These are phyloP conservation scores for Pinctada fucata DNA, from an alignment of 2,888 invertebrate species.

Conservation along the genomic window DNA sequence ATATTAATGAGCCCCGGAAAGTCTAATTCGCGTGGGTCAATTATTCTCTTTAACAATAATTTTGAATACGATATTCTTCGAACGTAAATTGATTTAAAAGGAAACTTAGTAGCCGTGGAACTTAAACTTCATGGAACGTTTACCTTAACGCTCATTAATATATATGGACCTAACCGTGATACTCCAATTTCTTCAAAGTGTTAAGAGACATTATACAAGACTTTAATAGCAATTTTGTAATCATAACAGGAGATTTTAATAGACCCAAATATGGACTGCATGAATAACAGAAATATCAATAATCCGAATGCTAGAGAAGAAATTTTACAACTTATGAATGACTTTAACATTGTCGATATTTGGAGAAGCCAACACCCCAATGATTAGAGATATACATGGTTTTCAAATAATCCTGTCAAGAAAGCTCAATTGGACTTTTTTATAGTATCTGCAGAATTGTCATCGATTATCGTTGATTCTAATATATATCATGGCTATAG, in stretches of 20 bases:
- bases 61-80: no score
- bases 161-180: no score
- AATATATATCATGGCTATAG: not conserved
- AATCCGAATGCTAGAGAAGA: conserved; percentile 5
- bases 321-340: not conserved
- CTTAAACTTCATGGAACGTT: no score
- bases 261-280: not conserved
- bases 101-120: no score
- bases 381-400: not conserved
- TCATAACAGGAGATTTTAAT: not conserved
- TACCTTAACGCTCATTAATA: no score
- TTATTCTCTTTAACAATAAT: no score
- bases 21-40: no score
- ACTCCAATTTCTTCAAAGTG: not conserved
- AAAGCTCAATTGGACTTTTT: no score
- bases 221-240: conserved; percentile 2
- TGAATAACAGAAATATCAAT: not conserved
- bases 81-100: no score
- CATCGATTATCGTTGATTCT: not conserved
- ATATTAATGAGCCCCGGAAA: no score
- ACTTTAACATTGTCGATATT: not conserved
- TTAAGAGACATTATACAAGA: not conserved
- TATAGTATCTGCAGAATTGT: not conserved
- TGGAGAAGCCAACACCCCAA: not conserved
- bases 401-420: not conserved